Evolutionary conservation across 2,113 vertebrate species (phyloP).

Genomic region (Embiotoca jacksoni): DNA sequence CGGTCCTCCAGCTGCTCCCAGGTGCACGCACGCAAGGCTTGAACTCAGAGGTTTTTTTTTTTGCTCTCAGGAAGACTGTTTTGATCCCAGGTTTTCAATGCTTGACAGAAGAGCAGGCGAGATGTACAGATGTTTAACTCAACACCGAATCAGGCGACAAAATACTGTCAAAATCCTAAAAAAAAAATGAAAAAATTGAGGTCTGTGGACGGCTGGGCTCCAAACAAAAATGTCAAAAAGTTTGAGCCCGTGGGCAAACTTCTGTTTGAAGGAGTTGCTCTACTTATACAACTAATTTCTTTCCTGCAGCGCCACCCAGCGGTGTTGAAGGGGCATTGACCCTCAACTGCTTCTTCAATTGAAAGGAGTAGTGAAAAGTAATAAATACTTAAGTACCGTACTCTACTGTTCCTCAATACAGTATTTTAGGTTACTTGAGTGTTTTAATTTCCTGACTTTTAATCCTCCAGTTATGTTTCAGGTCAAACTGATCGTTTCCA

Average conservation of each 20-base stretch:
- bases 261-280: background rate
- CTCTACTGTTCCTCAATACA: too few species aligned
- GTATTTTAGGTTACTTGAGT: too few species aligned
- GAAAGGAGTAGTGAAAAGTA: background rate
- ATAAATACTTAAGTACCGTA: background rate
- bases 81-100: background rate
- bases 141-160: background rate
- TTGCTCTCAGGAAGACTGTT: background rate
- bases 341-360: too few species aligned
- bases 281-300: background rate
- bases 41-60: background rate
- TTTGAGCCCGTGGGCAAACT: conserved; percentile 22
- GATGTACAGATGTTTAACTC: background rate
- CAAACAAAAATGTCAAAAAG: background rate
- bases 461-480: too few species aligned
- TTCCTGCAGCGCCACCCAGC: conserved; percentile 43
- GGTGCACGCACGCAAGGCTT: conserved; percentile 10
- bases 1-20: conserved; percentile 34
- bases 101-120: background rate
- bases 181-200: too few species aligned
- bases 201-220: background rate
- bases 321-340: background rate
- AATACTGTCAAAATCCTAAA: background rate
- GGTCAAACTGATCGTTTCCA: too few species aligned
- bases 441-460: too few species aligned